These are phyloP conservation scores for Trididemnum nubilum DNA, from an alignment of 23 tunicate species.

Conservation along the genomic window DNA sequence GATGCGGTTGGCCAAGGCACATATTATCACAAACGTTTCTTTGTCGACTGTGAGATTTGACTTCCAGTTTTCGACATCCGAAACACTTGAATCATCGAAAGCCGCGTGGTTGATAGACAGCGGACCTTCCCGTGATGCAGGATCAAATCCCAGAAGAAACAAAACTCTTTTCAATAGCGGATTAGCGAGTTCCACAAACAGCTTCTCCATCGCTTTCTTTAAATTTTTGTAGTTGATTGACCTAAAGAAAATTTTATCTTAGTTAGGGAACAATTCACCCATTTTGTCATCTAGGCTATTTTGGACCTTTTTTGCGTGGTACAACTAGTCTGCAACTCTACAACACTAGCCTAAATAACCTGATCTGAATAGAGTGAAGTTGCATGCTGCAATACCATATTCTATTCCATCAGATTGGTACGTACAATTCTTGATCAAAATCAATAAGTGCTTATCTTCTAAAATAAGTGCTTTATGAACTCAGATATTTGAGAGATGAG, in stretches of 20 bases:
- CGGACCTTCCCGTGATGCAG: background rate
- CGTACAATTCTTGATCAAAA: no score
- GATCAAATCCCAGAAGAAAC: slow-evolving; percentile 62
- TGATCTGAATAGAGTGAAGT: no score
- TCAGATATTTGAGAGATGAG: no score
- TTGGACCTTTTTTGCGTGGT: no score
- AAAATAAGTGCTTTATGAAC: no score
- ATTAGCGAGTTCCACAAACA: slow-evolving; percentile 79
- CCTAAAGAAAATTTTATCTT: slow-evolving; percentile 43
- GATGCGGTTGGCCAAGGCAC: slow-evolving; percentile 76
- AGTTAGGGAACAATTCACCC: no score
- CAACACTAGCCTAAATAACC: no score
- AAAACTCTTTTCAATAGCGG: slow-evolving; percentile 57
- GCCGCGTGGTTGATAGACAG: background rate
- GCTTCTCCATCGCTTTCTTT: slow-evolving; percentile 62
- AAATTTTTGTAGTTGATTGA: slow-evolving; percentile 48
- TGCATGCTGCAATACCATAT: no score
- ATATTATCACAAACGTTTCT: slow-evolving; percentile 60
- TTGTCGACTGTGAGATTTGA: slow-evolving; percentile 38
- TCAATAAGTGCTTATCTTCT: no score
- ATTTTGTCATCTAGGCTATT: no score
- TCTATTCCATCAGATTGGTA: no score
- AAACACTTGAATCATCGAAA: background rate
- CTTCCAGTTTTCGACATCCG: slow-evolving; percentile 45
- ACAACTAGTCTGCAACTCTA: no score